phyloP scores from a whole-genome alignment of 2,797 vertebrate species.

The Siniperca obscura region DNA sequence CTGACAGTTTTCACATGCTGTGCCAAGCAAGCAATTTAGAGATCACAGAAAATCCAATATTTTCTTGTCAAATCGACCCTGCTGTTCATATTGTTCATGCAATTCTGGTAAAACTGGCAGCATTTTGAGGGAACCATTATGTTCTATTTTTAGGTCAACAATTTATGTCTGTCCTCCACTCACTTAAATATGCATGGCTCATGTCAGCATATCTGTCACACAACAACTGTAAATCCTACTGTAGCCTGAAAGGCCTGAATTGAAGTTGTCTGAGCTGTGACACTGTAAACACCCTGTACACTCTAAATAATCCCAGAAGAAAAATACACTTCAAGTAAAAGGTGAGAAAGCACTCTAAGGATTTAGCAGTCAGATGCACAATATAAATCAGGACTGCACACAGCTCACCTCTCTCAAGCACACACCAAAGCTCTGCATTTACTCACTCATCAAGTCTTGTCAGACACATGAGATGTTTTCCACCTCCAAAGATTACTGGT shows the following conservation, averaged over 20 bases:
- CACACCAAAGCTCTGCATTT: conserved; percentile 13
- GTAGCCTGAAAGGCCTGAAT: conserved; percentile 23
- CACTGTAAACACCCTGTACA: conserved; percentile 23
- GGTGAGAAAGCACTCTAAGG: conserved; percentile 32
- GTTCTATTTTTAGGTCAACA: conserved; percentile 11
- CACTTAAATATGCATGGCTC: conserved; percentile 24
- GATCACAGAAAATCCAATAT: neutral
- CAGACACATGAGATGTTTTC: conserved; percentile 32
- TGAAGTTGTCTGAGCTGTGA: conserved; percentile 23
- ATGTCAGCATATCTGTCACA: conserved; percentile 42
- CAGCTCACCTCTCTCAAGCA: neutral
- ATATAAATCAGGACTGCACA: neutral
- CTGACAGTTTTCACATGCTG: neutral
- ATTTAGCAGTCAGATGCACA: conserved; percentile 20
- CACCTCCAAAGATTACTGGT: conserved; percentile 12
- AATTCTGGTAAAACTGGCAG: conserved; percentile 13
- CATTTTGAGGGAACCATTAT: neutral
- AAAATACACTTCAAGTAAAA: conserved; percentile 42
- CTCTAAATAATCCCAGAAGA: conserved; percentile 39
- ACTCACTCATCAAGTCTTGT: conserved; percentile 16
- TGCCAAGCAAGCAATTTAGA: neutral
- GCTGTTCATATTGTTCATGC: neutral
- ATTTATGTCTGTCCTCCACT: conserved; percentile 4
- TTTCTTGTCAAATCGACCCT: neutral
- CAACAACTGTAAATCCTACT: conserved; percentile 28